Evolutionary conservation across 1,140 invertebrate genomes (phyloP).

Genomic region (Drosophila littoralis): DNA sequence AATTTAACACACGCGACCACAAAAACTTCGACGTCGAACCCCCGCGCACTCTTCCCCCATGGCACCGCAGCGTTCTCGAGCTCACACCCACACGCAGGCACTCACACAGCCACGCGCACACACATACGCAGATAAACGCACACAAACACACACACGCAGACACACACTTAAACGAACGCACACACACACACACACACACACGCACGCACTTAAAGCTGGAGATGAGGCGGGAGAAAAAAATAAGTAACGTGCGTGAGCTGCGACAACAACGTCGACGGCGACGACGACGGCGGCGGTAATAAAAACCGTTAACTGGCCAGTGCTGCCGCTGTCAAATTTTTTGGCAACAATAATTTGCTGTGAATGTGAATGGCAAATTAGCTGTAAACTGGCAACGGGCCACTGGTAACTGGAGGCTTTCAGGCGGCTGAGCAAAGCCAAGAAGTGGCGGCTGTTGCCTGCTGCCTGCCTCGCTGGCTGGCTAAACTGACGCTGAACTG

Average conservation of each 20-base stretch:
- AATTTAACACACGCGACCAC: slow-evolving; percentile 79
- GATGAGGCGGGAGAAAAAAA: slow-evolving; percentile 43
- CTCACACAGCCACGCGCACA: slow-evolving; percentile 27
- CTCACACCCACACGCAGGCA: slow-evolving; percentile 37
- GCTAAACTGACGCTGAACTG: slow-evolving; percentile 30
- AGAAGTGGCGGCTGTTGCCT: slow-evolving; percentile 49
- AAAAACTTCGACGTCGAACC: slow-evolving; percentile 32
- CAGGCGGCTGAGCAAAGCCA: slow-evolving; percentile 33
- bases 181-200: slow-evolving; percentile 22
- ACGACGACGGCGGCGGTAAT: slow-evolving; percentile 32
- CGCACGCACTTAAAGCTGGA: slow-evolving; percentile 41
- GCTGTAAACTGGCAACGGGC: slow-evolving; percentile 45
- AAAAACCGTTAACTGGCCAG: slow-evolving; percentile 45
- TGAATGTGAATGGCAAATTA: slow-evolving; percentile 62
- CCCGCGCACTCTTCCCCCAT: slow-evolving; percentile 28
- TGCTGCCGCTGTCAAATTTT: slow-evolving; percentile 31
- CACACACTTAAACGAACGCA: slow-evolving; percentile 25
- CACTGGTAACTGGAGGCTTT: slow-evolving; percentile 35
- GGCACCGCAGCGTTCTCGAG: not conserved
- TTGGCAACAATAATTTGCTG: slow-evolving; percentile 54
- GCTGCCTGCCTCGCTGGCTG: slow-evolving; percentile 49
- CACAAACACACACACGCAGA: slow-evolving; percentile 26
- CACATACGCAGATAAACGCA: slow-evolving; percentile 13
- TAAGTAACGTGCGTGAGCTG: slow-evolving; percentile 46
- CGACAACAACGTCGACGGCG: slow-evolving; percentile 13